Base-by-base conservation (phyloP, 92 coral and sea anemone species). In the Meandrina meandrites region DNA sequence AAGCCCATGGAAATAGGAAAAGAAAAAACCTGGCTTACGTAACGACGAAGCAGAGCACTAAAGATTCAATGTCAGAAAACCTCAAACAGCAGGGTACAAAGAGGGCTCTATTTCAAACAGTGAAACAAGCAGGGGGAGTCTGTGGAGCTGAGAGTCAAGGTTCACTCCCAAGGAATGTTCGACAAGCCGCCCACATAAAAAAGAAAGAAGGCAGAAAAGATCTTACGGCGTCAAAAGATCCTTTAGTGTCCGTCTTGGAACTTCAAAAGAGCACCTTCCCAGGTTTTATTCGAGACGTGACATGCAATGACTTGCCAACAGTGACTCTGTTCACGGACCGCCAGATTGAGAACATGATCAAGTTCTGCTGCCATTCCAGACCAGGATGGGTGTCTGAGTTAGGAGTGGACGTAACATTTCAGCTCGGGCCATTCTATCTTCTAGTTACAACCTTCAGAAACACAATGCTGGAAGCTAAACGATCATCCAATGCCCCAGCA, bases 371-470 rank as follows among this genome's bases (percentile, higher is more conserved):
- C 71, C 83, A 66, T 24, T 18, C 27, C 19, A 88, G 81, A 67
- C 74, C 56, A 45, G 68, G 71, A 47, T 73, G 5, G 15, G 92
- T 92, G 4, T 94, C 98, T 4, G 98, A 92, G 66, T 79, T 94
- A 4, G 91, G 98, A n/a, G 85, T 90, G 60, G 98, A 94, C 69
- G 45, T 92, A 14, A 94, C 94, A 54, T 92, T 92, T 73, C 93
- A 92, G 31, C 88, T 94, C 8, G 97, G 94, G 8, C 97, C 94
- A 7, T 94, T 94, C 75, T 94, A 94, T 48, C 50, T 94, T 5
- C 92, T 94, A 30, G 94, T 93, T 32, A 94, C 97, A 50, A 86
- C 91, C 11, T 89, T 79, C 79, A 89, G 71, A 79, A 89, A 85
- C 83, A 87, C 96, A 22, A 14, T 87, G 50, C 89, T 93, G 24